Percentiles rank a stretch among this genome's conserved stretches.
Conservation (phyloP, 2,888 invertebrate species). For the Taphrorychus bicolor region DNA sequence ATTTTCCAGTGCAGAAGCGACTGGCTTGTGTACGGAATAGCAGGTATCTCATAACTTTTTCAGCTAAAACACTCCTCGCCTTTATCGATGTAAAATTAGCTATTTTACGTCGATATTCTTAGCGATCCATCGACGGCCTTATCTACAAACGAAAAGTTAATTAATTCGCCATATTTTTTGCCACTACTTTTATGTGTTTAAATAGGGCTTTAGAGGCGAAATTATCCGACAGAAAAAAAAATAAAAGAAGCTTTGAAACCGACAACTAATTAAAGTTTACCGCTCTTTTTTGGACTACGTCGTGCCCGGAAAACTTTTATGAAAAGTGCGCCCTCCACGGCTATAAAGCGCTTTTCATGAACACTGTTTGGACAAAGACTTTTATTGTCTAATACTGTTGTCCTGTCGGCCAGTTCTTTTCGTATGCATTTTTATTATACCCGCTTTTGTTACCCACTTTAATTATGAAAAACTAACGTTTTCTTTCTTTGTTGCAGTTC, state of each 20-base stretch:
- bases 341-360: constrained; percentile 6
- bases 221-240: neutral
- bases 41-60: too few relatives aligned
- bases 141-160: too few relatives aligned
- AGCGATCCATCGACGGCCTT: too few relatives aligned
- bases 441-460: constrained; percentile 9
- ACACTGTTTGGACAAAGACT: constrained; percentile 7
- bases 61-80: too few relatives aligned
- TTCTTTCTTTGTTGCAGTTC: constrained; percentile 64
- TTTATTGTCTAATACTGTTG: constrained; percentile 1
- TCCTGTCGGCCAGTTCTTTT: neutral
- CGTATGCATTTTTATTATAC: constrained; percentile 1
- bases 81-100: too few relatives aligned
- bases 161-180: neutral
- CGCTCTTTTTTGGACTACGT: constrained; percentile 5
- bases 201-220: neutral
- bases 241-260: neutral
- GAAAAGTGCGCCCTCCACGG: constrained; percentile 6
- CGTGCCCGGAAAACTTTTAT: constrained; percentile 3
- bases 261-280: constrained; percentile 11
- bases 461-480: constrained; percentile 48
- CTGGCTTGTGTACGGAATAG: constrained; percentile 12
- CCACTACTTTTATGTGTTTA: neutral
- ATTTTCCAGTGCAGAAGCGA: constrained; percentile 17
- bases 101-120: too few relatives aligned